These are phyloP conservation scores for Nannobrachium achirus DNA, from an alignment of 2,113 vertebrate species.

Conservation along the genomic window DNA sequence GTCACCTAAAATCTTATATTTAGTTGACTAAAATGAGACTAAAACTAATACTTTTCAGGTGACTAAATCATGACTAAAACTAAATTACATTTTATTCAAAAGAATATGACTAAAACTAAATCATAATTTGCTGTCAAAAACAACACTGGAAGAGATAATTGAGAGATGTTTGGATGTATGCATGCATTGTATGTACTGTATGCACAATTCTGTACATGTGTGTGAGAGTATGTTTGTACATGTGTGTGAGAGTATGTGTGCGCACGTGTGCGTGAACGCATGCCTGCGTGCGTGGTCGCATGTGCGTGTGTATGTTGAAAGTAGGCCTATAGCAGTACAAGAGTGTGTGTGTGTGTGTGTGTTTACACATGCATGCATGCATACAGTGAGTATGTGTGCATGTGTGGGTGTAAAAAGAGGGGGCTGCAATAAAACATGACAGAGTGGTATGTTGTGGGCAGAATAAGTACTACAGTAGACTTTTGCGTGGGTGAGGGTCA, in stretches of 20 bases:
- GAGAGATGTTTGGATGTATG: conserved; percentile 36
- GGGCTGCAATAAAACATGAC: conserved; percentile 51
- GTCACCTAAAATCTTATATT: too few species aligned
- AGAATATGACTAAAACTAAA: too few species aligned
- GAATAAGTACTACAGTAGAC: conserved; percentile 45
- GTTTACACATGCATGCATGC: not conserved
- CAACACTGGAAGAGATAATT: too few species aligned
- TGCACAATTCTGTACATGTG: conserved; percentile 9
- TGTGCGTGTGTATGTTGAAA: conserved; percentile 30
- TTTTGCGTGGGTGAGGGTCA: conserved; percentile 43
- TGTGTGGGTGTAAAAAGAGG: conserved; percentile 29
- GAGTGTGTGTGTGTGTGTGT: conserved; percentile 3
- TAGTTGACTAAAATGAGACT: too few species aligned
- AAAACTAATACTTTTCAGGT: too few species aligned
- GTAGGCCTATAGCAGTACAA: not conserved
- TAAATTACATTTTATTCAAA: too few species aligned
- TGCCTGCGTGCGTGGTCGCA: not conserved
- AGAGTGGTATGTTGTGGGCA: conserved; percentile 28
- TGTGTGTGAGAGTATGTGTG: conserved; percentile 11
- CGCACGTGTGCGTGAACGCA: conserved; percentile 1
- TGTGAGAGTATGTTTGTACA: conserved; percentile 8
- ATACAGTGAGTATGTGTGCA: conserved; percentile 17
- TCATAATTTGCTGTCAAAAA: too few species aligned
- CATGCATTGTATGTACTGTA: conserved; percentile 31
- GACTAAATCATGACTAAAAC: too few species aligned